Conservation (phyloP, 2,888 invertebrate species). For the Ariolimax columbianus region DNA sequence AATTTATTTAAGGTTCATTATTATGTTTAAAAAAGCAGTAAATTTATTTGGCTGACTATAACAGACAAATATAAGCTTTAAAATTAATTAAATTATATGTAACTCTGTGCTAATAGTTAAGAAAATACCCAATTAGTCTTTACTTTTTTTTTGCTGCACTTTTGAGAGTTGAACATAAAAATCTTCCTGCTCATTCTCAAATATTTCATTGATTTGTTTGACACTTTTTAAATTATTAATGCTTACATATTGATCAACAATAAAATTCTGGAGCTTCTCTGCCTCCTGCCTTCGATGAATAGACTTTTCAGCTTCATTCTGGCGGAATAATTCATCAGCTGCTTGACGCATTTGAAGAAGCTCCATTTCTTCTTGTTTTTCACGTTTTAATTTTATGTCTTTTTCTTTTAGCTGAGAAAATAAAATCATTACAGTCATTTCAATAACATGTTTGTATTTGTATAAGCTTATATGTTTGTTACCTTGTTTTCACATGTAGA, state of each 20-base stretch:
- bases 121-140: too few relatives aligned
- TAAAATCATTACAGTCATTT: neutral
- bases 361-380: conserved; percentile 72
- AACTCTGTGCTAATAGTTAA: too few relatives aligned
- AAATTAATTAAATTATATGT: too few relatives aligned
- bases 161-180: too few relatives aligned
- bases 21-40: too few relatives aligned
- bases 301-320: conserved; percentile 75
- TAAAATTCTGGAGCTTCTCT: conserved; percentile 67
- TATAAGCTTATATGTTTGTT: too few relatives aligned
- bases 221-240: neutral
- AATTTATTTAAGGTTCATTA: too few relatives aligned
- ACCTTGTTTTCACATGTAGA: too few relatives aligned
- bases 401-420: conserved; percentile 66
- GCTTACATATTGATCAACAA: conserved; percentile 72
- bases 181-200: too few relatives aligned
- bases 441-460: neutral
- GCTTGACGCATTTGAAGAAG: conserved; percentile 72
- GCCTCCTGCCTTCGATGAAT: conserved; percentile 65
- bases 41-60: too few relatives aligned
- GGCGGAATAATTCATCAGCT: conserved; percentile 76
- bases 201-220: neutral
- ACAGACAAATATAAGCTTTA: too few relatives aligned
- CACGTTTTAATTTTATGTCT: conserved; percentile 70
- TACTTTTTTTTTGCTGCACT: too few relatives aligned